Percentiles rank a stretch among this genome's conserved stretches.
Conservation (phyloP, 2,113 vertebrate genomes). For the Eubucco bourcierii region DNA sequence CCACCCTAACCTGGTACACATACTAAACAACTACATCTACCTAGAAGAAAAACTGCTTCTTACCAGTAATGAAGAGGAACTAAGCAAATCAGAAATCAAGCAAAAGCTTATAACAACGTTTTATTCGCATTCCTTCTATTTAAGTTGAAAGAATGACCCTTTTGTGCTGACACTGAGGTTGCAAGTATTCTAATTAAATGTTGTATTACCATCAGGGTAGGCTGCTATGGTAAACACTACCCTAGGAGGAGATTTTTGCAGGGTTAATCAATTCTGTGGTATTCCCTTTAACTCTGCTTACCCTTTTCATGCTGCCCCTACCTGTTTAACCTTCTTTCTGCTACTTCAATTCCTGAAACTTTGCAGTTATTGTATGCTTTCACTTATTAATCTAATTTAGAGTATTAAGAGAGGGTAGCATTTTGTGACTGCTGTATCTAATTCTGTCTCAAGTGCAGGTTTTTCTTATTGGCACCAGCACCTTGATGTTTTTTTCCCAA, state of each 20-base stretch:
- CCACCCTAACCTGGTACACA: too few relatives aligned
- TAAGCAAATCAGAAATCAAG: background rate
- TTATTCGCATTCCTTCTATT: background rate
- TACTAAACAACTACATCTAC: background rate
- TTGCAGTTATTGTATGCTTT: background rate
- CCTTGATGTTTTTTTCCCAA: conserved; percentile 18
- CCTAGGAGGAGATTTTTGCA: background rate
- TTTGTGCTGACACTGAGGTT: background rate
- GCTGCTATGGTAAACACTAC: background rate
- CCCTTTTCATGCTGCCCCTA: background rate
- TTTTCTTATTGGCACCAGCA: background rate
- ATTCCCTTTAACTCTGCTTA: background rate
- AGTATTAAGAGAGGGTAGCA: background rate
- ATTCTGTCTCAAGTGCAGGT: conserved; percentile 7
- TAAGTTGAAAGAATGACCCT: background rate
- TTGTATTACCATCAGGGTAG: background rate
- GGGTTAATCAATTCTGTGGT: background rate
- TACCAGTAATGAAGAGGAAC: background rate
- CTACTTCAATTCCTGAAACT: background rate
- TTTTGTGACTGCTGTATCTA: background rate
- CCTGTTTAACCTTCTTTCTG: background rate
- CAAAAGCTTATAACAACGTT: background rate
- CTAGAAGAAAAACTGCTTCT: background rate
- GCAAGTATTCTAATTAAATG: conserved; percentile 15
- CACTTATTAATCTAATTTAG: background rate